Base-by-base conservation (phyloP, 2,113 vertebrate genomes). In the Pelodiscus sinensis region DNA sequence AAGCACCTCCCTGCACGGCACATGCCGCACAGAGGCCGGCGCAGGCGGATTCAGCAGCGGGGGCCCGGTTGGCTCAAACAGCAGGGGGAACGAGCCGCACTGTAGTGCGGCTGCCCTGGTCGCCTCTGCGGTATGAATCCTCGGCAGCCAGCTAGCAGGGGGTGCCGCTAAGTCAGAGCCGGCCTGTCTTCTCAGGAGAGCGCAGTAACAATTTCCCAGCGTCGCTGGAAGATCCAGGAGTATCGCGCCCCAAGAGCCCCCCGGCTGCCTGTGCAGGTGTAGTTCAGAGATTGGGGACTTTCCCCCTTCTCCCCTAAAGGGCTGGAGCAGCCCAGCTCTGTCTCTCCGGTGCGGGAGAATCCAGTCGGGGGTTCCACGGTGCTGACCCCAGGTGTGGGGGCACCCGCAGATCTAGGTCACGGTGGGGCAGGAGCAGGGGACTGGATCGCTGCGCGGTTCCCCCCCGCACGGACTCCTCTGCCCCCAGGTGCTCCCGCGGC, bases 401-500 rank as follows among this genome's bases (percentile, higher is more conserved):
- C 38, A 44, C 38, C 38, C 5, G 38, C 38, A 44, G 38, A 44
- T 44, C 44, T 44, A 6, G 44, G 44, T 44, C 79, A 22, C 78
- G 55, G 51, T 24, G 50, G 35, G 65, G 10, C 82, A 79, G 19
- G 19, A 2, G 3, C 68, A 1, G 4, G 10, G 35, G 68, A 25
- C 27, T 90, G 31, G 15, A 55, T 84, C 75, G 38, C 35, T 2
- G 0, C 7, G 11, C 24, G 57, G 16, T 62, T 3, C 1, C 44
- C 57, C 60, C 10, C 60, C 75, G 38, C 19, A 29, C 6, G 68
- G 71, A 22, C 5, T 81, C 18, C 58, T 56, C 14, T 65, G 7
- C 9, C 62, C n/a, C 75, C 94, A 99, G 99, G 99, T 99, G 90
- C 98, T 99, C 52, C 99, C 99, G 11, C 97, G 99, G 90, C 99